phyloP scores from a whole-genome alignment of 2,888 invertebrate genomes.

The Caenorhabditis angaria region DNA sequence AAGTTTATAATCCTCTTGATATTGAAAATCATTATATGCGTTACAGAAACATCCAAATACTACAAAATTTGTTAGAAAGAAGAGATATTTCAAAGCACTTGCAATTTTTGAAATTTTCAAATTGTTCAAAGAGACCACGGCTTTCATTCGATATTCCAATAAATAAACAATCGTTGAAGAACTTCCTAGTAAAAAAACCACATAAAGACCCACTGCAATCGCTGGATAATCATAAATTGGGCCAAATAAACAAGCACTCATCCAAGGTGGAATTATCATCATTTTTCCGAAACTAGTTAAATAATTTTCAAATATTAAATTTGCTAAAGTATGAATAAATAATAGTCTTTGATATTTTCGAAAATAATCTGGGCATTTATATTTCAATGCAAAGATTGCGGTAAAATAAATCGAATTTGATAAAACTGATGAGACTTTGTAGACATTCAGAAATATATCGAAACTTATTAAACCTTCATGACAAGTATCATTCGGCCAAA shows the following conservation, averaged over 20 bases:
- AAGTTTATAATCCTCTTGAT: too few species aligned
- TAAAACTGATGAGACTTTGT: not conserved
- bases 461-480: not conserved
- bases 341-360: not conserved
- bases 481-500: not conserved
- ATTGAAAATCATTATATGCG: too few species aligned
- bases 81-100: too few species aligned
- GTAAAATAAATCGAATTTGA: not conserved
- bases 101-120: too few species aligned
- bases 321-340: not conserved
- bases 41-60: too few species aligned
- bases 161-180: too few species aligned
- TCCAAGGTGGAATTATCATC: not conserved
- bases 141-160: too few species aligned
- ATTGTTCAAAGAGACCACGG: too few species aligned
- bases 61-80: too few species aligned
- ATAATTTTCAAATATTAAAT: not conserved
- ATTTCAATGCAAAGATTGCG: not conserved
- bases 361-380: not conserved
- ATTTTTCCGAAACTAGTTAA: not conserved
- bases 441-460: not conserved
- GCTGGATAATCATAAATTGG: not conserved
- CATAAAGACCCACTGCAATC: not conserved
- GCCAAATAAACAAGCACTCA: not conserved
- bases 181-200: not conserved